Evolutionary conservation across 1,140 invertebrate species (phyloP).

Genomic region (Pemphigus obesinymphae): DNA sequence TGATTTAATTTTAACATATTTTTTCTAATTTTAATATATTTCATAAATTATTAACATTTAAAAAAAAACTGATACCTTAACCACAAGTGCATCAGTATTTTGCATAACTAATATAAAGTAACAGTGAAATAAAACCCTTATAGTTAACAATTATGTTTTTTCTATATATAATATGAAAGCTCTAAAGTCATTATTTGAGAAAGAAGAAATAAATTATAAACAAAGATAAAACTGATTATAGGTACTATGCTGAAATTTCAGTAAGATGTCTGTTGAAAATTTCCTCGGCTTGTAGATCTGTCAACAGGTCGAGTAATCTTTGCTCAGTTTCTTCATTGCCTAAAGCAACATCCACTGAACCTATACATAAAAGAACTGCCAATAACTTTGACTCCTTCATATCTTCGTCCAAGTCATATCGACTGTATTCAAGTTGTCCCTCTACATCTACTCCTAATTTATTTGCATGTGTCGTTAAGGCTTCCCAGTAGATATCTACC

Average conservation of each 20-base stretch:
- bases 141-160: constrained; percentile 12
- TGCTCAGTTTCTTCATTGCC: constrained; percentile 66
- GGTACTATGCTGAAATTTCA: constrained; percentile 32
- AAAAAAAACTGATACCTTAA: constrained; percentile 2
- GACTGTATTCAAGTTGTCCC: constrained; percentile 56
- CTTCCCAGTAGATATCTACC: constrained; percentile 65
- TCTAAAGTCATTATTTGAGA: constrained; percentile 1
- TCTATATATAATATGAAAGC: constrained; percentile 16
- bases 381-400: constrained; percentile 67
- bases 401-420: constrained; percentile 58
- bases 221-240: background rate
- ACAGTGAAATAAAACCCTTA: constrained; percentile 26
- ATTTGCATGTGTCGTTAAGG: constrained; percentile 56
- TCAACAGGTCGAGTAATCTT: constrained; percentile 58
- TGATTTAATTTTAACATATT: background rate
- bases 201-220: background rate
- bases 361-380: constrained; percentile 69
- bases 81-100: background rate
- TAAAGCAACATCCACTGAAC: constrained; percentile 69
- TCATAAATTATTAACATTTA: background rate
- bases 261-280: constrained; percentile 47
- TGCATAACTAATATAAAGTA: constrained; percentile 11
- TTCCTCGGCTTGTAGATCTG: constrained; percentile 59
- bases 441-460: constrained; percentile 59
- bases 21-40: background rate